Conservation (phyloP, 30 jellyfish, hydroid and myxozoan genomes). For the Turritopsis dohrnii region DNA sequence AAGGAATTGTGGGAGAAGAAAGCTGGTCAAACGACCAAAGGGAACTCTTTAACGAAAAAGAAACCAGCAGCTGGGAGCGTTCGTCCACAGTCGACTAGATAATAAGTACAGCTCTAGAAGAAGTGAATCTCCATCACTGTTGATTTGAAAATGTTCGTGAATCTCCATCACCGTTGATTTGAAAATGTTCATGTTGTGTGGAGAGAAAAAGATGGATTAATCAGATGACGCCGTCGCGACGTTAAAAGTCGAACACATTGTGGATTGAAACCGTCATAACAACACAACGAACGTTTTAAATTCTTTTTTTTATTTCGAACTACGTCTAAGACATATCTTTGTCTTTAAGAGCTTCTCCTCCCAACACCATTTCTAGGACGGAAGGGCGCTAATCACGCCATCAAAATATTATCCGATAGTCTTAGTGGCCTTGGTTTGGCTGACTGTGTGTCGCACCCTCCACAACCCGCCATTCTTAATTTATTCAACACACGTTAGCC, state of each 20-base stretch:
- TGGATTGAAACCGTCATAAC: no score
- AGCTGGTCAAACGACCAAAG: constrained; percentile 44
- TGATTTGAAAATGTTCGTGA: not conserved
- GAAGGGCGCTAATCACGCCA: no score
- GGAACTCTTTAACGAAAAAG: constrained; percentile 51
- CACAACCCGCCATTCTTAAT: not conserved
- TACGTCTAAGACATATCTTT: no score
- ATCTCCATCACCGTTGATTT: not conserved
- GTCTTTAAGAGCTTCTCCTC: no score
- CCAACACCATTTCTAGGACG: no score
- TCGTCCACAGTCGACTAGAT: not conserved
- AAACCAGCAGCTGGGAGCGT: constrained; percentile 6
- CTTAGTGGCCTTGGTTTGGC: no score
- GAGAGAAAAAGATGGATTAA: not conserved
- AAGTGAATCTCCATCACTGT: no score
- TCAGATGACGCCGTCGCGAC: not conserved
- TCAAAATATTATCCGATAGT: not conserved
- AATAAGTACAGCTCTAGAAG: not conserved
- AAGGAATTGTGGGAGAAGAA: constrained; percentile 81
- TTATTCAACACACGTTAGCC: not conserved
- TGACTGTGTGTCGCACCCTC: not conserved
- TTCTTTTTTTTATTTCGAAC: no score
- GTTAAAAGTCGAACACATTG: no score
- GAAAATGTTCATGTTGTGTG: not conserved
- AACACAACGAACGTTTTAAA: not conserved